Conservation (phyloP, 1,140 invertebrate species). For the Leptonema lineaticorne region DNA sequence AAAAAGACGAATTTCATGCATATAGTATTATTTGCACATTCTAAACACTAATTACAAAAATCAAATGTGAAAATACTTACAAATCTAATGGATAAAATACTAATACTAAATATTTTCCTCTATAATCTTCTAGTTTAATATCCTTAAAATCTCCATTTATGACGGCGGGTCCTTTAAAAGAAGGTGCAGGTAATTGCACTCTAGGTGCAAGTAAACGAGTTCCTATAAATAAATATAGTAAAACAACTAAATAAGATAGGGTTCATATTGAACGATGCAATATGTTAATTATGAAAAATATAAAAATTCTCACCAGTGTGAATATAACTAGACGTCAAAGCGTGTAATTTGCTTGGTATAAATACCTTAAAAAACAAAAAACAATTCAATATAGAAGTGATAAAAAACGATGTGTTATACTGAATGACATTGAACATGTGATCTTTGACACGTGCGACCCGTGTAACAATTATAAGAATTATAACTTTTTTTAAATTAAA, state of each 20-base stretch:
- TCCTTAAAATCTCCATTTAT: slow-evolving; percentile 87
- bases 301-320: slow-evolving; percentile 13
- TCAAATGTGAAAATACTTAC: slow-evolving; percentile 47
- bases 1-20: too few species aligned
- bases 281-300: too few species aligned
- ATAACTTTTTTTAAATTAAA: too few species aligned
- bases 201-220: slow-evolving; percentile 50
- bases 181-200: slow-evolving; percentile 81
- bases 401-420: too few species aligned
- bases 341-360: not conserved
- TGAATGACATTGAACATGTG: too few species aligned
- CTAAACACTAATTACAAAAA: too few species aligned
- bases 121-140: slow-evolving; percentile 81
- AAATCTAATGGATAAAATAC: slow-evolving; percentile 90
- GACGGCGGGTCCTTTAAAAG: slow-evolving; percentile 87
- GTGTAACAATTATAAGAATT: too few species aligned
- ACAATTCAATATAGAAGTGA: not conserved
- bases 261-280: not conserved
- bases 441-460: too few species aligned
- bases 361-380: slow-evolving; percentile 5
- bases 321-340: not conserved
- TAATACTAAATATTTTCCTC: slow-evolving; percentile 92
- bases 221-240: slow-evolving; percentile 43
- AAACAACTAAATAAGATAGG: not conserved
- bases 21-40: too few species aligned